Evolutionary conservation across 2,888 invertebrate species (phyloP), one percentile per base, ranked within the genome.

Genomic region (Anoplius nigerrimus): DNA sequence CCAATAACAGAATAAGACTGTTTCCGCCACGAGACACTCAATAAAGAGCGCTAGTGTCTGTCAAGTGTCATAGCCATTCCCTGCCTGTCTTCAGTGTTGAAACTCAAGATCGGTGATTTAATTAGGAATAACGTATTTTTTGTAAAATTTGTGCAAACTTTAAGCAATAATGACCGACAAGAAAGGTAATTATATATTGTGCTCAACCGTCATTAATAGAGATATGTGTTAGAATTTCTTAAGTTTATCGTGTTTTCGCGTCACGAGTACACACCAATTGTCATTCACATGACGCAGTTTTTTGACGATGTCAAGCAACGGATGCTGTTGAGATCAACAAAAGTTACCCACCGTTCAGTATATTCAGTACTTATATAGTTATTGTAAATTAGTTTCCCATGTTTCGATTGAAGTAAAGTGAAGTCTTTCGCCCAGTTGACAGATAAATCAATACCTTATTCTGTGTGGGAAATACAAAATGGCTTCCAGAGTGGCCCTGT

Each of bases 131-230:
- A 79, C 71, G 73, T 79, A 80, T 78, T 80, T 82, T 82, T 83
- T 81, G 80, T 84, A 82, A 72, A 80, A 81, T 82, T 79, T 80
- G 81, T 78, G 82, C 66, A 81, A 83, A 80, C 80, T 78, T 80
- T 83, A 87, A 87, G 86, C 86, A 86, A 87, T 87, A 88, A 88
- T 88, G 88, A 86, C 88, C 82, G 88, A 88, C 88, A 89, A 89
- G 80, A 89, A 89, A 89, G 88, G 88, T 89, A 89, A 88, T 80
- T 88, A 88, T 88, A 81, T 57, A 66, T 51, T 69, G 65, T 69
- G 74, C 76, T 72, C 69, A 67, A 59, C 73, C 69, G 65, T 60
- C 78, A 71, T 64, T 45, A 48, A 52, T 72, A 79, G 68, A 43
- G 61, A 62, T 75, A 74, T 71, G 71, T 76, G 71, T 74, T 76